phyloP scores from a whole-genome alignment of 2,113 vertebrate species.

The Ploceus nigricollis region DNA sequence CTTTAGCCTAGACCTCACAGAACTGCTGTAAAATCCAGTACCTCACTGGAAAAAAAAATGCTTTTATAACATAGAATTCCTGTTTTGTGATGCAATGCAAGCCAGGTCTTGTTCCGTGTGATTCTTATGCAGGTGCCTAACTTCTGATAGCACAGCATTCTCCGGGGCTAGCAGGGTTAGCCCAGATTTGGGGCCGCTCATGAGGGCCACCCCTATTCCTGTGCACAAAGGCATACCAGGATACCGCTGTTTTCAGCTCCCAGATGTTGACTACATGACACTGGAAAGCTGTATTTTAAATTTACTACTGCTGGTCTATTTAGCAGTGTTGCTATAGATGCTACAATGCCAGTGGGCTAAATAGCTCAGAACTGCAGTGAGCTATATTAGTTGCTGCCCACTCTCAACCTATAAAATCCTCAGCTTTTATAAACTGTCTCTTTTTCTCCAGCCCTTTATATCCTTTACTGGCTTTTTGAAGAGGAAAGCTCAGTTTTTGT shows the following conservation, averaged over 20 bases:
- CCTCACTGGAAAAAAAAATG: background rate
- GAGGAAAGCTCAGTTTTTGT: background rate
- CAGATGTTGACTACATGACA: background rate
- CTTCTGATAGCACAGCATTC: background rate
- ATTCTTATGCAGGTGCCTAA: background rate
- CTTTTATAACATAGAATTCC: background rate
- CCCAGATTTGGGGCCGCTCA: background rate
- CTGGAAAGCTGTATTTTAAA: background rate
- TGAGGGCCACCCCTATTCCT: background rate
- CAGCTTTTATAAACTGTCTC: background rate
- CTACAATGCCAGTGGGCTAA: background rate
- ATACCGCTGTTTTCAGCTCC: background rate
- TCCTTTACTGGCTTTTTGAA: background rate
- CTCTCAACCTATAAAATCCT: background rate
- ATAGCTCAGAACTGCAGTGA: background rate
- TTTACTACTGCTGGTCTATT: background rate
- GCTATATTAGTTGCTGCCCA: background rate
- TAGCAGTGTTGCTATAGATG: background rate
- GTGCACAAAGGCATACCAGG: background rate
- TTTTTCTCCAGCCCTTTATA: background rate
- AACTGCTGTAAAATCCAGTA: background rate
- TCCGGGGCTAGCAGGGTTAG: background rate
- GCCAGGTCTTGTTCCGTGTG: rapidly evolving
- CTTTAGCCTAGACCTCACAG: background rate
- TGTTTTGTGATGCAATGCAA: background rate